Conservation (phyloP, 2,888 invertebrate species). For the Hoplodrina ambigua region DNA sequence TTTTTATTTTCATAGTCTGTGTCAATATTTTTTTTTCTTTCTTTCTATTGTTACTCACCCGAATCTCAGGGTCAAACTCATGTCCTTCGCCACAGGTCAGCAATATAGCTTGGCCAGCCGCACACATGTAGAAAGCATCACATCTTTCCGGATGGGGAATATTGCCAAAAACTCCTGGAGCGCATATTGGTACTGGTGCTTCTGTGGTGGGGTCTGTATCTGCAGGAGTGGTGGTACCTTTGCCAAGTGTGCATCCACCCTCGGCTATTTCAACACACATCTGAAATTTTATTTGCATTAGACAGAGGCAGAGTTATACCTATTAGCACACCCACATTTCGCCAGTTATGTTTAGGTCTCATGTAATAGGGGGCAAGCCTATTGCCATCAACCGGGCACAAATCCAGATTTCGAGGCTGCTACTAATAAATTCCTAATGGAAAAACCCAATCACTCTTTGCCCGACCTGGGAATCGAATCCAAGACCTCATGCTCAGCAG, state of each 20-base stretch:
- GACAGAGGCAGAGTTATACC: too few relatives aligned
- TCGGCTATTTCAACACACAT: constrained; percentile 26
- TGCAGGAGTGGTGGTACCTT: background rate
- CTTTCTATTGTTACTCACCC: constrained; percentile 8
- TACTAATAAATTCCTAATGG: too few relatives aligned
- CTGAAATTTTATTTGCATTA: constrained; percentile 17
- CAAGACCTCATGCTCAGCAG: too few relatives aligned
- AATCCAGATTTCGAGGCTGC: too few relatives aligned
- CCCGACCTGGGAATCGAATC: too few relatives aligned
- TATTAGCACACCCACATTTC: too few relatives aligned
- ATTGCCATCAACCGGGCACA: too few relatives aligned
- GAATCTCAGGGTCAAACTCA: constrained; percentile 62
- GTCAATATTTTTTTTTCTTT: too few relatives aligned
- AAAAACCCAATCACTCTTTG: too few relatives aligned
- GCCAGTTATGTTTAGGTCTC: too few relatives aligned
- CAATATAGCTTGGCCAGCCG: constrained; percentile 56
- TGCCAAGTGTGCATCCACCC: constrained; percentile 36
- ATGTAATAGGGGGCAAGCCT: too few relatives aligned
- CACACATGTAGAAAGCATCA: constrained; percentile 66
- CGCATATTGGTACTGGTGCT: constrained; percentile 49
- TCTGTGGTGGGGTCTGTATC: background rate
- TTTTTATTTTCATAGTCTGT: too few relatives aligned
- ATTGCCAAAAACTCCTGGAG: constrained; percentile 63
- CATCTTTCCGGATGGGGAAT: constrained; percentile 67
- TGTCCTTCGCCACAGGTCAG: constrained; percentile 63